Conservation (phyloP, 1,140 invertebrate species). For the Danaus melanippus region DNA sequence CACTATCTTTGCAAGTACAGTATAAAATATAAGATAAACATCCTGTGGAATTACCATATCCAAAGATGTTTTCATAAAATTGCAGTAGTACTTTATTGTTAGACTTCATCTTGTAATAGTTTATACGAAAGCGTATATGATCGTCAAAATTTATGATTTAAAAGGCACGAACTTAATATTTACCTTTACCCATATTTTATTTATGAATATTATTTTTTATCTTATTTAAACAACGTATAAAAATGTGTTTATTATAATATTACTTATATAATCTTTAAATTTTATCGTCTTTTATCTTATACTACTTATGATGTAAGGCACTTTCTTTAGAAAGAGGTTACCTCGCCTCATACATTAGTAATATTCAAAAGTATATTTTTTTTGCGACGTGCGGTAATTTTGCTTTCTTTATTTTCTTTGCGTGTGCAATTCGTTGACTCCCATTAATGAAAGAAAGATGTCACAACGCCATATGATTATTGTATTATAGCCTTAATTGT, state of each 20-base stretch:
- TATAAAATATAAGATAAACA: not conserved
- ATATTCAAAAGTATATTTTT: conserved; percentile 43
- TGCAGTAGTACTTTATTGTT: no score
- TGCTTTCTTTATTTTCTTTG: conserved; percentile 57
- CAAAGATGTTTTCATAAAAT: no score
- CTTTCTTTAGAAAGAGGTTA: conserved; percentile 57
- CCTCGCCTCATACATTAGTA: conserved; percentile 15
- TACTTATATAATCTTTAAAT: no score
- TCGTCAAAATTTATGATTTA: no score
- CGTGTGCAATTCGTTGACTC: conserved; percentile 50
- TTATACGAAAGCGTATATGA: no score
- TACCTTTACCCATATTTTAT: no score
- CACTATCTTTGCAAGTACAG: conserved; percentile 45
- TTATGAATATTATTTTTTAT: no score
- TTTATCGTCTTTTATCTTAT: conserved; percentile 16
- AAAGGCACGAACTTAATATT: no score
- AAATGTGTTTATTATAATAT: no score
- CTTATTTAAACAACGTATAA: no score
- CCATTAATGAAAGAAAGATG: conserved; percentile 55
- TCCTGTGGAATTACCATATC: no score
- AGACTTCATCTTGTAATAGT: no score
- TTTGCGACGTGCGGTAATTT: conserved; percentile 44
- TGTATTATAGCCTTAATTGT: conserved; percentile 15
- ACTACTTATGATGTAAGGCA: conserved; percentile 55
- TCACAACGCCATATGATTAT: conserved; percentile 20